Conservation (phyloP, 1,140 invertebrate species). For the Drosophila pseudoobscura region DNA sequence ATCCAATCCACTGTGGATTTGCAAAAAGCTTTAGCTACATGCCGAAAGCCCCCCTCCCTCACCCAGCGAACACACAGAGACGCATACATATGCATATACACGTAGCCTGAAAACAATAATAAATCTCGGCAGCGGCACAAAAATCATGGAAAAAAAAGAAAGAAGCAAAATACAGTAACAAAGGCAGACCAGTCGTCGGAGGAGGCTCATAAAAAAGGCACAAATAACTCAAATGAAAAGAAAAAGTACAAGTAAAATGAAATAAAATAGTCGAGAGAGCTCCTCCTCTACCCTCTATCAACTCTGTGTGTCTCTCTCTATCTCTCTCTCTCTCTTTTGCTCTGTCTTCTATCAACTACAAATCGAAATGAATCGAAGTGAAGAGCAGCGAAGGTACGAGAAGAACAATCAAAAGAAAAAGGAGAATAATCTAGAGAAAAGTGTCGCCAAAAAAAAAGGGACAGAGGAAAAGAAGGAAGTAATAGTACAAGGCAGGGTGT, state of each 20-base stretch:
- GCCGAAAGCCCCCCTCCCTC: conserved; percentile 18
- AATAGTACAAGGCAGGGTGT: not conserved
- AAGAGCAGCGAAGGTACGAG: conserved; percentile 17
- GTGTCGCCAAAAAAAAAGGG: conserved; percentile 4
- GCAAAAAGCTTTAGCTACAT: conserved; percentile 55
- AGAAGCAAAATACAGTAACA: conserved; percentile 53
- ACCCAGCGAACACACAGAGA: conserved; percentile 5
- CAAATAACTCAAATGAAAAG: conserved; percentile 56
- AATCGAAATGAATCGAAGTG: conserved; percentile 51
- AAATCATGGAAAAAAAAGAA: conserved; percentile 59
- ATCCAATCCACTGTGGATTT: conserved; percentile 66
- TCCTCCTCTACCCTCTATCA: conserved; percentile 7
- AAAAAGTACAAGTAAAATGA: conserved; percentile 50
- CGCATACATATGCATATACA: conserved; percentile 5
- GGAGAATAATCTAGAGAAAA: conserved; percentile 18
- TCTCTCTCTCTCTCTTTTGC: not conserved
- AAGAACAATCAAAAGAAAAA: conserved; percentile 7
- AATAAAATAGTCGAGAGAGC: conserved; percentile 49
- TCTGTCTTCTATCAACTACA: conserved; percentile 19
- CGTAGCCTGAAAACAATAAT: conserved; percentile 65
- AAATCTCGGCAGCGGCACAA: conserved; percentile 61
- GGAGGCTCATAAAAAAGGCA: conserved; percentile 54
- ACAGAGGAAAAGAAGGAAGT: conserved; percentile 2
- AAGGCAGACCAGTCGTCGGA: conserved; percentile 35
- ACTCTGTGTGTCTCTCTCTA: not conserved